A percentile compares a stretch with the other conserved stretches of the same genome.
Evolutionary conservation across 2,888 invertebrate genomes (phyloP).

Genomic region (Leptopilina drosophilae): DNA sequence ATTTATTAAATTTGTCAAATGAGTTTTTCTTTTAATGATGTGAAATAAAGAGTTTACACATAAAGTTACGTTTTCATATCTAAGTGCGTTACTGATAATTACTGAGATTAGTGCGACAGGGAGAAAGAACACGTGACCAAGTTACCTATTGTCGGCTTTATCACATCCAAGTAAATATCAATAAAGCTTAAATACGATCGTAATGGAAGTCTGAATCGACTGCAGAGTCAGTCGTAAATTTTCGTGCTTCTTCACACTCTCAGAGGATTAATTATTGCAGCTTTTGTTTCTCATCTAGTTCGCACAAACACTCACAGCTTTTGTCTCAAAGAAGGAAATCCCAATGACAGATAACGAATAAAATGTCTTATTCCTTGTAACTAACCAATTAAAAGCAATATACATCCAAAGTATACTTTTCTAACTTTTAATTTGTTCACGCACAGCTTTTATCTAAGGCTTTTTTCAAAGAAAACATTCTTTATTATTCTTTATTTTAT

Average conservation of each 20-base stretch:
- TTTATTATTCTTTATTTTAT: too few relatives aligned
- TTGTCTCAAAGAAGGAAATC: not conserved
- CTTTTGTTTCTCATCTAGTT: constrained; percentile 56
- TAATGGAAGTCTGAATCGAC: constrained; percentile 68
- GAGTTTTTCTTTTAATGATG: too few relatives aligned
- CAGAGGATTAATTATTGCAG: constrained; percentile 68
- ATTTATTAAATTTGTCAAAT: too few relatives aligned
- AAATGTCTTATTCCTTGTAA: too few relatives aligned
- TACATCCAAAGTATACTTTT: too few relatives aligned
- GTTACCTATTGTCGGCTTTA: constrained; percentile 66
- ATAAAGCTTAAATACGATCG: constrained; percentile 64
- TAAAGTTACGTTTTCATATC: not conserved
- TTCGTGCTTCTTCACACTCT: constrained; percentile 63
- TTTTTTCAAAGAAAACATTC: too few relatives aligned
- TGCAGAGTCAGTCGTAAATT: constrained; percentile 53
- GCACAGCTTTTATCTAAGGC: too few relatives aligned
- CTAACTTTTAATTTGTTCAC: too few relatives aligned
- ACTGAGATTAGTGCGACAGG: not conserved
- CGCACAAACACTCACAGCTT: constrained; percentile 46
- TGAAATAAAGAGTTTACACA: too few relatives aligned
- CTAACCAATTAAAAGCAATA: too few relatives aligned
- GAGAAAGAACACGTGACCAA: constrained; percentile 63
- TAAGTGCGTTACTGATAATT: not conserved
- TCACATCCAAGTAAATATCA: constrained; percentile 66
- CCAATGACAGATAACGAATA: too few relatives aligned